Evolutionary conservation across 2,113 vertebrate genomes (phyloP), one percentile per base, ranked within the genome.

Genomic region (Antechinus stuartii): DNA sequence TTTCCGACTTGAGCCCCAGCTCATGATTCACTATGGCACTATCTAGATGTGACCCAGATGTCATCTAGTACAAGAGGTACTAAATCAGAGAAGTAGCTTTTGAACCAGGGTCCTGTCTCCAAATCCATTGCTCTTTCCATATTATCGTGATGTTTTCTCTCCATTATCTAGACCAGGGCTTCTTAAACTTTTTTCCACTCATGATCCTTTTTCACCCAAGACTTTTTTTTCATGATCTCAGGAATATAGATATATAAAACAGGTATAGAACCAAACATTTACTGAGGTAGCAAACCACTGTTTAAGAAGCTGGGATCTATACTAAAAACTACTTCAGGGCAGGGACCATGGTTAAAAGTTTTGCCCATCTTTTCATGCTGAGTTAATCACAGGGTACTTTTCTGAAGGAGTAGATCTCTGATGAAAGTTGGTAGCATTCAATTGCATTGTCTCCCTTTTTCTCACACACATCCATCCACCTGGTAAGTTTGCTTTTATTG

Each of bases 401-500:
- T 35, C 90, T 23, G n/a, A 47, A 90, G 90, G 90, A 50, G 46
- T 16, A 27, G 25, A 84, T 42, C n/a, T 84, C 68, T 84, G 23
- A 84, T 84, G 6, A 84, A 84, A 84, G 35, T 84, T 8, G 68
- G n/a, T 84, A 8, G 68, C 68, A 8, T 84, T 42, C 68, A 84
- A 23, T 84, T 42, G 68, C 68, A 50, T 27, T 90, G 46, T 50
- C 47, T 49, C 90, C 49, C 19, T 50, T 52, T 90, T 47, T 90
- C 54, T 91, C 52, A 53, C 52, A 84, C 92, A 93, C 89, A 96
- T 84, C 53, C 53, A 54, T 50, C 61, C 42, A 26, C 50, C 6
- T 3, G 95, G 96, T 89, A 90, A 94, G 92, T 95, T 95, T 95
- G 96, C 50, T 42, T 97, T 97, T 97, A 96, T 95, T 92, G 94